These are phyloP conservation scores for Pharmacophagus antenor DNA, from an alignment of 2,888 invertebrate genomes.

Conservation along the genomic window DNA sequence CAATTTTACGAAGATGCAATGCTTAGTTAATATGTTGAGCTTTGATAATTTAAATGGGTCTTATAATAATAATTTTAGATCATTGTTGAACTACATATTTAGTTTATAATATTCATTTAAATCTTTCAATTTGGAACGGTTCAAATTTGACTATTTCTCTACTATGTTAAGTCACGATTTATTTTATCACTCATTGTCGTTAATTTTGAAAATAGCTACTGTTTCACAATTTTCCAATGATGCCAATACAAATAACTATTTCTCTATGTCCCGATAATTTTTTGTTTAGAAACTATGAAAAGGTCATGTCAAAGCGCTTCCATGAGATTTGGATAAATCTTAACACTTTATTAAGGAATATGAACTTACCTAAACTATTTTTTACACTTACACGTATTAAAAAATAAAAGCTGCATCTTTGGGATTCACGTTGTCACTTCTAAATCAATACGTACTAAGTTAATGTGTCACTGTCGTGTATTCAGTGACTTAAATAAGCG, in stretches of 20 bases:
- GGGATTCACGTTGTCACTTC: slow-evolving; percentile 55
- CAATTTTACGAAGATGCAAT: background rate
- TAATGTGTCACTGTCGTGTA: slow-evolving; percentile 73
- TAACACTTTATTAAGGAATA: slow-evolving; percentile 51
- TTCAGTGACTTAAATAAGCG: slow-evolving; percentile 66
- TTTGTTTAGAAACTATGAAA: background rate
- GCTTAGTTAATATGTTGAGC: background rate
- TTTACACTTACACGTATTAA: slow-evolving; percentile 64
- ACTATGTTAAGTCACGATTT: background rate
- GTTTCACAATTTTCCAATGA: background rate
- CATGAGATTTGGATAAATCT: slow-evolving; percentile 34
- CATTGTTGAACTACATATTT: background rate
- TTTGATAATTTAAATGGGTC: background rate
- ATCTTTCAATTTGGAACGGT: background rate
- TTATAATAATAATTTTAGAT: background rate
- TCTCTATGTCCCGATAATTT: background rate
- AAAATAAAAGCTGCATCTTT: slow-evolving; percentile 77
- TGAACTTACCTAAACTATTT: slow-evolving; percentile 52
- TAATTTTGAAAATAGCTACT: background rate
- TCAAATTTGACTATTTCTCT: background rate
- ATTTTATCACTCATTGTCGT: background rate
- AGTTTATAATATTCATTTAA: background rate
- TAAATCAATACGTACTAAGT: slow-evolving; percentile 45
- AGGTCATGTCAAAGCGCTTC: background rate
- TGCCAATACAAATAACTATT: no score